These are phyloP conservation scores for Tamandua tetradactyla DNA, from an alignment of 2,797 vertebrate species.

Conservation along the genomic window DNA sequence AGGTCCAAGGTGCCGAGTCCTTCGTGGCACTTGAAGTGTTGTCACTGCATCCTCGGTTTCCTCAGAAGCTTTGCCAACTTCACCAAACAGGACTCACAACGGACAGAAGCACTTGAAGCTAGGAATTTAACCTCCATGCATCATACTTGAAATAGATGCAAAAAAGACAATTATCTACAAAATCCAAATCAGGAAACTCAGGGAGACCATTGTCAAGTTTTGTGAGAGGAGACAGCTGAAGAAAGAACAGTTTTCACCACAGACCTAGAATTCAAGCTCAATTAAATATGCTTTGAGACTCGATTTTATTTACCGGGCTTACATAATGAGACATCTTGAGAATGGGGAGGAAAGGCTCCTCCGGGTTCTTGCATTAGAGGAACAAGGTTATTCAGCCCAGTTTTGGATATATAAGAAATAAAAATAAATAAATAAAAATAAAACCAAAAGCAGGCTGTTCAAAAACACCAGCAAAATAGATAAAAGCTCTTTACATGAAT, in stretches of 20 bases:
- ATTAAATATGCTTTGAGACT: background rate
- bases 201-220: constrained; percentile 50
- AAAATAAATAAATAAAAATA: background rate
- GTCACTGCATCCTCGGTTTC: background rate
- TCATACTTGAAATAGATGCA: constrained; percentile 47
- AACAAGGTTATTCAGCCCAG: background rate
- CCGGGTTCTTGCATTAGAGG: background rate
- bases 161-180: background rate
- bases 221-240: background rate
- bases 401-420: background rate
- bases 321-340: background rate
- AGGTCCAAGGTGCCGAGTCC: background rate
- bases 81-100: background rate
- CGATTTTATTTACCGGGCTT: background rate
- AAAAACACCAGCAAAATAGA: background rate
- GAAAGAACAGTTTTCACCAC: constrained; percentile 51
- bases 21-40: background rate
- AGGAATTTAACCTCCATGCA: constrained; percentile 58
- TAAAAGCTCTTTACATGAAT: background rate
- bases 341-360: constrained; percentile 1
- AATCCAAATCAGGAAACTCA: background rate
- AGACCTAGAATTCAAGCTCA: constrained; percentile 49
- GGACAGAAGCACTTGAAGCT: background rate
- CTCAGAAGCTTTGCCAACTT: background rate
- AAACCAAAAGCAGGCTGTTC: background rate